Evolutionary conservation across 2,888 invertebrate species (phyloP), one percentile per base, ranked within the genome.

Genomic region (Seira sanloemensis): DNA sequence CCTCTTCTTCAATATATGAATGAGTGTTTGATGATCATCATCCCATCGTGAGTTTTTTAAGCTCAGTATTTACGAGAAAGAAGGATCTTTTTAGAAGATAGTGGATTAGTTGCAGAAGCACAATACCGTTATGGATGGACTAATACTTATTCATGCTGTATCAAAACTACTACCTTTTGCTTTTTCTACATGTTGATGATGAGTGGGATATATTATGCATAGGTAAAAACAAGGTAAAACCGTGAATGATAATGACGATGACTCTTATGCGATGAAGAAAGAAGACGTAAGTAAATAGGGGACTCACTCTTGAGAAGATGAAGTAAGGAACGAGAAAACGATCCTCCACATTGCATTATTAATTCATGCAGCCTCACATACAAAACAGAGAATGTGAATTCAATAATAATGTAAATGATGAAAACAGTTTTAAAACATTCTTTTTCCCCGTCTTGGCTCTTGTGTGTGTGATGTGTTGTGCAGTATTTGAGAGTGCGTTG

Each of bases 41-140:
- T 58, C n/a, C n/a, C 58, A 58, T 58, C 58, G n/a, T 58, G 58
- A 18, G 5, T 5, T 12, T 58, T 58, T n/a, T 58, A n/a, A n/a
- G n/a, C n/a, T n/a, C n/a, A n/a, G n/a, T n/a, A n/a, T n/a, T n/a
- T n/a, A n/a, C n/a, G n/a, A 23, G 25, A 21, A n/a, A 23, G 66
- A 23, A 21, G 1, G 25, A 18, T 25, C 2, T 4, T 66, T 66
- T 66, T 23, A 18, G 18, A 18, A 5, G 18, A 18, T 54, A 66
- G 1, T 0, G 68, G 4, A 68, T n/a, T 1, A 37, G 12, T 18
- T n/a, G n/a, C n/a, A 73, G 73, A 25, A 73, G 73, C 73, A 73
- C 62, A 73, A 73, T 75, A 75, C 75, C 75, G 75, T 75, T 75
- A 75, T 46, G 75, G 62, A 75, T 66, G 75, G 66, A 21, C 66